Base-by-base conservation (phyloP, 2,888 invertebrate species). In the Suillia variegata region DNA sequence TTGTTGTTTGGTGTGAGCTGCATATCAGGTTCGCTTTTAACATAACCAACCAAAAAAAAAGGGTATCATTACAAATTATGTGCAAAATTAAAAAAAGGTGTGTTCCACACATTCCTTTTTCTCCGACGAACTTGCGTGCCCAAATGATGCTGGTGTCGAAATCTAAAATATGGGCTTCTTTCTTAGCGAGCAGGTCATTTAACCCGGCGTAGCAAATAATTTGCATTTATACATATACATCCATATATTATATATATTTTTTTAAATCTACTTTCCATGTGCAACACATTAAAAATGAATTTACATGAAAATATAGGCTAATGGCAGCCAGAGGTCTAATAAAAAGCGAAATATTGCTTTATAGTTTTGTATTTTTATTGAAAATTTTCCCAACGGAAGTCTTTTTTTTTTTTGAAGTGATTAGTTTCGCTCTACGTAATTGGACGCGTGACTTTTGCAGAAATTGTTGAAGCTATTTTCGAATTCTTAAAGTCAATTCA, bases 1-100 rank as follows among this genome's bases (percentile, higher is more conserved):
- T 26, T 18, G 20, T 33, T 52, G n/a, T 51, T 34, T 22, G 38
- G 21, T 21, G 34, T 38, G 49, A 34, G 15, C n/a, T 54, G 54
- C 15, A 47, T 56, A 56, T 57, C 57, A 52, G 47, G 47, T 57
- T 57, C 38, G 42, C 26, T 24, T 45, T n/a, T n/a, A n/a, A 38
- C 38, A 38, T 6, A 38, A 4, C 13, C n/a, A 38, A 38, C 6
- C n/a, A 38, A 38, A 20, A 20, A 45, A 4, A 38, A 38, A 26
- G 26, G 26, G 38, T 45, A 20, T 45, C 18, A 45, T 6, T 6
- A 45, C 18, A 8, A 38, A 13, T 26, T n/a, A 8, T 26, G n/a
- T n/a, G 38, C 38, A 34, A 42, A 4, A 15, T n/a, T n/a, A n/a
- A n/a, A n/a, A 51, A 21, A 38, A 53, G 38, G 34, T 53, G 53